Percentiles rank a stretch among this genome's conserved stretches.
Conservation (phyloP, 2,113 vertebrate species). For the Gymnobelideus leadbeateri region DNA sequence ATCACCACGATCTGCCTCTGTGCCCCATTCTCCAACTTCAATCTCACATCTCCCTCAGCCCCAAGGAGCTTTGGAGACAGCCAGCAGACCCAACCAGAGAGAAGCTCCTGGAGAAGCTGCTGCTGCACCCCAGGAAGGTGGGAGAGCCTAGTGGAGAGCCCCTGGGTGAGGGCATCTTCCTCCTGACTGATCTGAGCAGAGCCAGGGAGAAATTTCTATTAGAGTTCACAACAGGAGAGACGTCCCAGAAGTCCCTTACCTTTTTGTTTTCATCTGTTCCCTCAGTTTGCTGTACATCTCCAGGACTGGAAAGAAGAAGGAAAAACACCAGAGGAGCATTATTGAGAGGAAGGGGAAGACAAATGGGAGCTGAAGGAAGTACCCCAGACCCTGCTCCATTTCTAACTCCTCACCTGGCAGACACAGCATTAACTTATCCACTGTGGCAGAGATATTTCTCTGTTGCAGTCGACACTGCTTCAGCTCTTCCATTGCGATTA, state of each 20-base stretch:
- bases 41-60: not conserved
- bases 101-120: not conserved
- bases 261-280: conserved; percentile 97
- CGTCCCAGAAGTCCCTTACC: conserved; percentile 83
- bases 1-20: not conserved
- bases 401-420: conserved; percentile 90
- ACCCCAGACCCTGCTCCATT: not conserved
- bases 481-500: conserved; percentile 94
- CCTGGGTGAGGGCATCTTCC: not conserved
- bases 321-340: conserved; percentile 48
- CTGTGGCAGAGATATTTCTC: conserved; percentile 95
- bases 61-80: not conserved
- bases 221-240: too few relatives aligned
- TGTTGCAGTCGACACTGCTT: conserved; percentile 94
- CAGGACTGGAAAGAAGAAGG: conserved; percentile 88
- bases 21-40: not conserved
- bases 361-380: conserved; percentile 24
- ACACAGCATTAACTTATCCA: conserved; percentile 95
- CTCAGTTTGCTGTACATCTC: conserved; percentile 98
- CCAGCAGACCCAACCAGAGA: not conserved
- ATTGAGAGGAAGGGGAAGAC: conserved; percentile 54
- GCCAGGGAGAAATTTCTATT: not conserved
- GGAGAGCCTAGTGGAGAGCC: not conserved
- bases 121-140: not conserved
- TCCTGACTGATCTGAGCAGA: not conserved